phyloP scores from a whole-genome alignment of 2,888 invertebrate species.

The Idaea straminata region DNA sequence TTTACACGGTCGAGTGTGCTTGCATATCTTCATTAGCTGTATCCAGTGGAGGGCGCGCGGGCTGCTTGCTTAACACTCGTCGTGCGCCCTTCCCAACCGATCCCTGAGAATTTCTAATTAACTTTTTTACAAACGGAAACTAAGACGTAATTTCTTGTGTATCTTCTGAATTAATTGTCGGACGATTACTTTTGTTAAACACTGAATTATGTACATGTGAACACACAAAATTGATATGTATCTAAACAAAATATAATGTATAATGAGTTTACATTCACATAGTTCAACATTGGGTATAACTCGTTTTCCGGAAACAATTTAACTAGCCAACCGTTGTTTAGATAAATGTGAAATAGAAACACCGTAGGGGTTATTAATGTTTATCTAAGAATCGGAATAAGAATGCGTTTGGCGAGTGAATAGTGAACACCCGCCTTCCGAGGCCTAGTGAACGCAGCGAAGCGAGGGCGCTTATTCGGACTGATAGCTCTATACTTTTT shows the following conservation, averaged over 20 bases:
- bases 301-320: constrained; percentile 72
- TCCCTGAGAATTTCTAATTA: constrained; percentile 44
- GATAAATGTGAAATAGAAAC: constrained; percentile 51
- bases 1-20: constrained; percentile 75
- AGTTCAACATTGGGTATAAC: constrained; percentile 48
- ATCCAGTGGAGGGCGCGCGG: constrained; percentile 22
- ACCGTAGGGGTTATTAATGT: constrained; percentile 62
- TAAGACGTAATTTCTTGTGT: constrained; percentile 33
- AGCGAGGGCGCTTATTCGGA: constrained; percentile 57
- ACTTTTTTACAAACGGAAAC: constrained; percentile 40
- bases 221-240: constrained; percentile 54
- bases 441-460: constrained; percentile 52
- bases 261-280: constrained; percentile 66
- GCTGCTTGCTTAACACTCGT: constrained; percentile 69
- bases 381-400: constrained; percentile 76
- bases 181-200: constrained; percentile 40
- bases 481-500: constrained; percentile 69
- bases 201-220: constrained; percentile 49
- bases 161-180: constrained; percentile 37
- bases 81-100: constrained; percentile 26
- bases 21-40: constrained; percentile 75
- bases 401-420: constrained; percentile 60
- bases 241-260: constrained; percentile 54
- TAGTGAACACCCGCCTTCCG: constrained; percentile 54
- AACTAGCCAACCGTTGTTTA: constrained; percentile 62